A percentile compares a stretch with the other conserved stretches of the same genome.
phyloP scores from a whole-genome alignment of 2,888 invertebrate genomes.

The Muschampia plurimacula region DNA sequence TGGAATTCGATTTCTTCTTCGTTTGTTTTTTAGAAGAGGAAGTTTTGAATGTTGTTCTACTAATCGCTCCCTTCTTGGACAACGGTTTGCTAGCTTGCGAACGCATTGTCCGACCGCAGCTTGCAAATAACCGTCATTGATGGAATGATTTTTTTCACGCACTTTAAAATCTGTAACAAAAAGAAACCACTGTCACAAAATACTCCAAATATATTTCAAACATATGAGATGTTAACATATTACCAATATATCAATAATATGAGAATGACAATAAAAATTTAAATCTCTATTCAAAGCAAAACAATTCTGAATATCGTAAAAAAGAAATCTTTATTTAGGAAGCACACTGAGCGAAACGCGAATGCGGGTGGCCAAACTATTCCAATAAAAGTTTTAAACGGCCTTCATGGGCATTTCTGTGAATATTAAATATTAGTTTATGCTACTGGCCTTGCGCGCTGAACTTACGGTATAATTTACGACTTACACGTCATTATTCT shows the following conservation, averaged over 20 bases:
- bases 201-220: neutral
- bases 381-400: constrained; percentile 66
- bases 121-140: constrained; percentile 70
- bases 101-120: constrained; percentile 78
- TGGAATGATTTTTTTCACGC: constrained; percentile 54
- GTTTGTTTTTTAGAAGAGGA: constrained; percentile 60
- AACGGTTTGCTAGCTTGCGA: constrained; percentile 76
- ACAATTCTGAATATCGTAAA: constrained; percentile 51
- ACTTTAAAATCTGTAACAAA: constrained; percentile 81
- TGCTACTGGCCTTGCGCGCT: constrained; percentile 20
- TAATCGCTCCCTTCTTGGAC: constrained; percentile 73
- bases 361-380: constrained; percentile 61
- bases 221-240: neutral
- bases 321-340: constrained; percentile 62
- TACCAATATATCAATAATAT: no score
- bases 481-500: constrained; percentile 18
- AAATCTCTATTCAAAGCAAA: constrained; percentile 3
- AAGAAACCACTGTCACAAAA: neutral
- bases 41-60: constrained; percentile 69
- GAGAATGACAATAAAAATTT: neutral
- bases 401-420: constrained; percentile 53
- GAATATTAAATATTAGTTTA: constrained; percentile 52
- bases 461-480: constrained; percentile 24
- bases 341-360: constrained; percentile 53
- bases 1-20: constrained; percentile 66